A percentile compares a stretch with the other conserved stretches of the same genome.
These are phyloP conservation scores for Syngnathus floridae DNA, from an alignment of 2,113 vertebrate species.

Conservation along the genomic window DNA sequence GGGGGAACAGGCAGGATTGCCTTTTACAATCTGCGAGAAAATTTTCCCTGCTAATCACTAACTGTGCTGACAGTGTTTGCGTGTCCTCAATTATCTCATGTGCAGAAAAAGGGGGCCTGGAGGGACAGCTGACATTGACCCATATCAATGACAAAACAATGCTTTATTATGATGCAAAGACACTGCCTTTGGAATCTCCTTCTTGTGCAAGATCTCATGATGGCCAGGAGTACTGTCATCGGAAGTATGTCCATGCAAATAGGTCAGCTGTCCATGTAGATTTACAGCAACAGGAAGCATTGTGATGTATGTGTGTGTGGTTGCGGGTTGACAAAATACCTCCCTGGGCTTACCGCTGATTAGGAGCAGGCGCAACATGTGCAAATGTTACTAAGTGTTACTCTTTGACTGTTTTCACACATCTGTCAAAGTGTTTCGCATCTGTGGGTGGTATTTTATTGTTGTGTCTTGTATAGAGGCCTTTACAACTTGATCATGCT, in stretches of 20 bases:
- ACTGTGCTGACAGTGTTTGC: conserved; percentile 28
- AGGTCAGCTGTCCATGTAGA: conserved; percentile 13
- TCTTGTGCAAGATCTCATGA: conserved; percentile 3
- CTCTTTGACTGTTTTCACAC: conserved; percentile 30
- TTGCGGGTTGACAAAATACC: conserved; percentile 1
- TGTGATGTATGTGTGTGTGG: conserved; percentile 17
- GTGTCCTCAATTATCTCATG: conserved; percentile 34
- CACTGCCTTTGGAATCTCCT: background rate
- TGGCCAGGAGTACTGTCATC: background rate
- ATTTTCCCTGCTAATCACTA: conserved; percentile 27
- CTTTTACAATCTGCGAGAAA: conserved; percentile 46
- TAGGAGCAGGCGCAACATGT: background rate
- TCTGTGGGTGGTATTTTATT: conserved; percentile 49
- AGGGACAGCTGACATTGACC: background rate
- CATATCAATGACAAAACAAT: background rate
- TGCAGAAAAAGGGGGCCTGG: conserved; percentile 10
- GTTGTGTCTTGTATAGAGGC: conserved; percentile 21
- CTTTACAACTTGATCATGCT: too few relatives aligned
- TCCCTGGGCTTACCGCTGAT: background rate
- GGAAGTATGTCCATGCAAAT: conserved; percentile 14
- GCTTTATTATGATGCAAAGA: background rate
- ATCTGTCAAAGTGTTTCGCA: conserved; percentile 56
- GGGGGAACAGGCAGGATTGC: conserved; percentile 31
- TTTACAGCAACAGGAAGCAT: conserved; percentile 16
- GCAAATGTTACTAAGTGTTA: background rate